A percentile compares a stretch with the other conserved stretches of the same genome.
These are phyloP conservation scores for Alcedo quadribrachys DNA, from an alignment of 2,797 vertebrate species.

Conservation along the genomic window DNA sequence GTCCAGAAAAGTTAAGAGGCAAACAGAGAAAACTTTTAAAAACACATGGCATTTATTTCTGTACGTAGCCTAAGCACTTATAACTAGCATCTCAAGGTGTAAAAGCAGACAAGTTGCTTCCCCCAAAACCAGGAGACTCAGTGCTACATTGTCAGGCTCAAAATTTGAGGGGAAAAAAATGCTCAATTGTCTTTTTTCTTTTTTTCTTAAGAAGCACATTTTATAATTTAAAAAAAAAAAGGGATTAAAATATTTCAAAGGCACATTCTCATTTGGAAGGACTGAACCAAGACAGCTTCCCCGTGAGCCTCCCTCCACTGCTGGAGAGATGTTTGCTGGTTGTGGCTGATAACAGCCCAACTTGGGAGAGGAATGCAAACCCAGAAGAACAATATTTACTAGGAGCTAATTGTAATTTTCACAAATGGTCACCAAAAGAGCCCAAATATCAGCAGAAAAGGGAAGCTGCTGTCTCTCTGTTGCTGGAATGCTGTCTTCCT, in stretches of 20 bases:
- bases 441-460: not conserved
- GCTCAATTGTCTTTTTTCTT: not conserved
- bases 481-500: not conserved
- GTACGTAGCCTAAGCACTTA: accelerated
- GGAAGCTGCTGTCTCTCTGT: not conserved
- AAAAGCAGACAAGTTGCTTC: not conserved
- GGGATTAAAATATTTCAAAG: not conserved
- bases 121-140: not conserved
- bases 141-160: not conserved
- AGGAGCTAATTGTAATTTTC: not conserved
- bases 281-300: not conserved
- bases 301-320: accelerated
- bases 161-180: not conserved
- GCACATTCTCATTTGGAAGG: not conserved
- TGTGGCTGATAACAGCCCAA: not conserved
- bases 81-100: not conserved
- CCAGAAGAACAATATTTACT: not conserved
- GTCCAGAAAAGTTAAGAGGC: not conserved
- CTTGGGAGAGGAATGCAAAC: not conserved
- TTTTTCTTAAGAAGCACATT: not conserved
- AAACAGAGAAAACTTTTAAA: not conserved
- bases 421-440: not conserved
- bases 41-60: not conserved
- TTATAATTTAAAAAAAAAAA: not conserved
- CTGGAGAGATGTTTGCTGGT: not conserved